These are phyloP conservation scores for Apamea sordens DNA, from an alignment of 2,888 invertebrate species.

Conservation along the genomic window DNA sequence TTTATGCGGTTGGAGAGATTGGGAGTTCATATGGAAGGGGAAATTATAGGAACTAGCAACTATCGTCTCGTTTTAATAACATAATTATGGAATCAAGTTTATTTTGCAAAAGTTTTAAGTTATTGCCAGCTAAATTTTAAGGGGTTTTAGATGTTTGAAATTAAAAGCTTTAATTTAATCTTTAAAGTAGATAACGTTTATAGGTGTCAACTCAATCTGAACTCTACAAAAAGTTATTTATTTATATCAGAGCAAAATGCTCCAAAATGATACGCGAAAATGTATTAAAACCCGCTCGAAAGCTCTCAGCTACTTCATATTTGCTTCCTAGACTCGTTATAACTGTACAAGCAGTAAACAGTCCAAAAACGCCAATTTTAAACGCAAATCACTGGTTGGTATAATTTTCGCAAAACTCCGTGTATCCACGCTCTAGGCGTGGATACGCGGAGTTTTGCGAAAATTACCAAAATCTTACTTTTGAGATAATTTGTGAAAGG, in stretches of 20 bases:
- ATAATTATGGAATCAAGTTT: too few relatives aligned
- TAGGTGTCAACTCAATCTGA: background rate
- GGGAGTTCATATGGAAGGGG: background rate
- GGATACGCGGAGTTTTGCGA: background rate
- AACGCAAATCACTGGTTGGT: constrained; percentile 8
- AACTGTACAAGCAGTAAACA: constrained; percentile 50
- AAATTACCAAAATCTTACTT: background rate
- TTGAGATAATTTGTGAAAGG: background rate
- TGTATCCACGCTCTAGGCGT: too few relatives aligned
- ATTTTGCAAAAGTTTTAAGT: background rate
- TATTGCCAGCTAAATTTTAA: background rate
- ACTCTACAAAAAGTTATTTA: background rate
- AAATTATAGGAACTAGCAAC: background rate
- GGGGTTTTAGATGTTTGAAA: background rate
- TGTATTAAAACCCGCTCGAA: constrained; percentile 20
- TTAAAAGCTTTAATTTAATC: background rate
- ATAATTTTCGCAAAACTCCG: too few relatives aligned
- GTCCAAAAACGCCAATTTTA: constrained; percentile 37
- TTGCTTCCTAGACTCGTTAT: constrained; percentile 54
- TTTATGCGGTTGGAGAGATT: constrained; percentile 3
- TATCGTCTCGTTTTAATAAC: background rate
- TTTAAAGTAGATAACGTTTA: background rate
- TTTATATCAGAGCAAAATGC: background rate
- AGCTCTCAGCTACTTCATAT: constrained; percentile 19
- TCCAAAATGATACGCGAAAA: background rate